Evolutionary conservation across 2,113 vertebrate genomes (phyloP).

Genomic region (Muscicapa adusta): DNA sequence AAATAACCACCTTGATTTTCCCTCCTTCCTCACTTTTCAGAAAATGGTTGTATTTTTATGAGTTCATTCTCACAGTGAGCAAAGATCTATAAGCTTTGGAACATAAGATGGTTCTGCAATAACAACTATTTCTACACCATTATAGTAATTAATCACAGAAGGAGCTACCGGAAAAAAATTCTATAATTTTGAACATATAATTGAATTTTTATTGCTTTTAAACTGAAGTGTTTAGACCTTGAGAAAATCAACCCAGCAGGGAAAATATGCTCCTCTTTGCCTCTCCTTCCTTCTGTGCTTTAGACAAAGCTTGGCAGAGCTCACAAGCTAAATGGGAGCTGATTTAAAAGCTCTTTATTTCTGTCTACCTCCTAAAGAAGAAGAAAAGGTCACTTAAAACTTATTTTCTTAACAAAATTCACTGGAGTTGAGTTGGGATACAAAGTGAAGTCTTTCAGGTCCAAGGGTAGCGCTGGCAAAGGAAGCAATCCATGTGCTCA

Average conservation of each 20-base stretch:
- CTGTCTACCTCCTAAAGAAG: not conserved
- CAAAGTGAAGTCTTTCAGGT: not conserved
- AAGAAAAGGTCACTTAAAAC: slow-evolving; percentile 33
- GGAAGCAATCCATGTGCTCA: not conserved
- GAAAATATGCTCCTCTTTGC: not conserved
- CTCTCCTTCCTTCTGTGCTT: slow-evolving; percentile 28
- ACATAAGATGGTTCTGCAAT: slow-evolving; percentile 56
- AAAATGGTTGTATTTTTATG: slow-evolving; percentile 44
- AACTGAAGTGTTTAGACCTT: slow-evolving; percentile 54
- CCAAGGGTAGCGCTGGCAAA: not conserved
- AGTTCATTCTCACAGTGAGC: slow-evolving; percentile 27
- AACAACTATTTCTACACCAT: slow-evolving; percentile 64
- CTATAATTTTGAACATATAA: slow-evolving; percentile 62
- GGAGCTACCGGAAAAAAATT: slow-evolving; percentile 50
- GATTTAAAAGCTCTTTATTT: slow-evolving; percentile 34
- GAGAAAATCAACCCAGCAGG: slow-evolving; percentile 39
- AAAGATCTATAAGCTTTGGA: slow-evolving; percentile 46
- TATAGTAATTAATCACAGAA: slow-evolving; percentile 72
- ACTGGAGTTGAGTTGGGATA: not conserved
- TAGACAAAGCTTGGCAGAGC: slow-evolving; percentile 39
- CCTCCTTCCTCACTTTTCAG: not conserved
- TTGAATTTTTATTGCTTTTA: slow-evolving; percentile 65
- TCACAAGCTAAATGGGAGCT: not conserved
- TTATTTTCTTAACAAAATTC: not conserved
- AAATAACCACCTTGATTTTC: slow-evolving; percentile 63